Conservation (phyloP, 2,797 vertebrate species). For the Sebastes kiyomatsui region DNA sequence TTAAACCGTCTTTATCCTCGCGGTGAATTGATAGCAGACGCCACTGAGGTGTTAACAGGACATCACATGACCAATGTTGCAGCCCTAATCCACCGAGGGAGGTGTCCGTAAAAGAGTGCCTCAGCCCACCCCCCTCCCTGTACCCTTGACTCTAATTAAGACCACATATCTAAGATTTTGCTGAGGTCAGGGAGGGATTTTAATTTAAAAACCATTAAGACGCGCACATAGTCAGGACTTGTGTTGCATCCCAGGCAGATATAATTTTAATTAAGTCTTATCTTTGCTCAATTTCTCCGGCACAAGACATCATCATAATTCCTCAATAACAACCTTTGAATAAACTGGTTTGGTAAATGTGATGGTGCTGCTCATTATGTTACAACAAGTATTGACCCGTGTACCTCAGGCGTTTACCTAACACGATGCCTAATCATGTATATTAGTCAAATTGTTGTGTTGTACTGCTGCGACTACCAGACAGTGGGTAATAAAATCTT, state of each 20-base stretch:
- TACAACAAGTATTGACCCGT: constrained; percentile 22
- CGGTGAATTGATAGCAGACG: background rate
- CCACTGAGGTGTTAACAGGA: constrained; percentile 26
- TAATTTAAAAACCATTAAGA: constrained; percentile 83
- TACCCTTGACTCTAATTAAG: constrained; percentile 80
- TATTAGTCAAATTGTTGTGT: background rate
- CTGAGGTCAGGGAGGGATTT: constrained; percentile 81
- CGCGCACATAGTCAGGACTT: constrained; percentile 54
- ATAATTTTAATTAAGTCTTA: constrained; percentile 86
- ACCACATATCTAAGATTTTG: constrained; percentile 78
- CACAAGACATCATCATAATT: constrained; percentile 75
- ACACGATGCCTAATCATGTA: constrained; percentile 1
- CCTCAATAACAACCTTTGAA: constrained; percentile 60
- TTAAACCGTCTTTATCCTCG: background rate
- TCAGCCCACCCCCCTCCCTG: constrained; percentile 16
- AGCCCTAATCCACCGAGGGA: constrained; percentile 40
- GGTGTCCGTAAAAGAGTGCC: constrained; percentile 25
- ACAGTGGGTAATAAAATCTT: constrained; percentile 18
- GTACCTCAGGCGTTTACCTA: background rate
- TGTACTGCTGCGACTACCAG: background rate
- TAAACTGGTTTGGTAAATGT: constrained; percentile 44
- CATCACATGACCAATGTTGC: constrained; percentile 19
- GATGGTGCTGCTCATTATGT: background rate
- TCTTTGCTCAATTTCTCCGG: constrained; percentile 75
- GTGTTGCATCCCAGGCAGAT: constrained; percentile 74